Evolutionary conservation across 1,140 invertebrate genomes (phyloP).

Genomic region (Melipona quadrifasciata): DNA sequence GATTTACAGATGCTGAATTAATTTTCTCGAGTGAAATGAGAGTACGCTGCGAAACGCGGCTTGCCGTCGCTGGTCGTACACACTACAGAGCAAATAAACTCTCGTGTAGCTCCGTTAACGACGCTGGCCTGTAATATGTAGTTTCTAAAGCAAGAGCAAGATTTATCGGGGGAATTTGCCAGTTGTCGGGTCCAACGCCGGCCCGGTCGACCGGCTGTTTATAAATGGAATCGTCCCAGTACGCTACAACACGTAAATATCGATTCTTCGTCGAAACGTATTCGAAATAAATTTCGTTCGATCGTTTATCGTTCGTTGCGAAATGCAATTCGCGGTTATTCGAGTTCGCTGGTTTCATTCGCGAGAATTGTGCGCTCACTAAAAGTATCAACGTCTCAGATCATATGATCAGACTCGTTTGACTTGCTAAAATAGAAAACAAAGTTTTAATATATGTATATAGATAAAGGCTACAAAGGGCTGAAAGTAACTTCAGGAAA

Average conservation of each 20-base stretch:
- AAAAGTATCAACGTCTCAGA: too few species aligned
- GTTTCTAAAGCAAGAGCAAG: constrained; percentile 51
- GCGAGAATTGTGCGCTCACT: too few species aligned
- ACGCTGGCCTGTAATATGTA: constrained; percentile 7
- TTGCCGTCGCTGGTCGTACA: not conserved
- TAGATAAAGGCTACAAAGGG: not conserved
- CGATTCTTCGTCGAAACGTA: constrained; percentile 32
- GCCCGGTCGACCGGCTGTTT: constrained; percentile 42
- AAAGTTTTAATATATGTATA: not conserved
- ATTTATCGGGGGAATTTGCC: constrained; percentile 59
- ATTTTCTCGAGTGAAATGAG: constrained; percentile 6
- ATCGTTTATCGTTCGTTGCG: not conserved
- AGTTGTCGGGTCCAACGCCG: constrained; percentile 36
- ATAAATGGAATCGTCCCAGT: constrained; percentile 54
- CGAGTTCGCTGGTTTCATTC: not conserved
- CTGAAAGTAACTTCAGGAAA: not conserved
- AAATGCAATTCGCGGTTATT: not conserved
- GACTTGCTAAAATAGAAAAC: not conserved
- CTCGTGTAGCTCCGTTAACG: constrained; percentile 28
- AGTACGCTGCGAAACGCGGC: constrained; percentile 1
- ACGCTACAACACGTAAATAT: constrained; percentile 21
- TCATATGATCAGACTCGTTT: not conserved
- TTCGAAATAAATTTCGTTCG: constrained; percentile 32
- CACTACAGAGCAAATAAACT: constrained; percentile 35
- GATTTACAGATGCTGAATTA: constrained; percentile 28